Percentiles rank a stretch among this genome's conserved stretches.
phyloP scores from a whole-genome alignment of 2,797 vertebrate species.

The Pseudochromis fuscus region DNA sequence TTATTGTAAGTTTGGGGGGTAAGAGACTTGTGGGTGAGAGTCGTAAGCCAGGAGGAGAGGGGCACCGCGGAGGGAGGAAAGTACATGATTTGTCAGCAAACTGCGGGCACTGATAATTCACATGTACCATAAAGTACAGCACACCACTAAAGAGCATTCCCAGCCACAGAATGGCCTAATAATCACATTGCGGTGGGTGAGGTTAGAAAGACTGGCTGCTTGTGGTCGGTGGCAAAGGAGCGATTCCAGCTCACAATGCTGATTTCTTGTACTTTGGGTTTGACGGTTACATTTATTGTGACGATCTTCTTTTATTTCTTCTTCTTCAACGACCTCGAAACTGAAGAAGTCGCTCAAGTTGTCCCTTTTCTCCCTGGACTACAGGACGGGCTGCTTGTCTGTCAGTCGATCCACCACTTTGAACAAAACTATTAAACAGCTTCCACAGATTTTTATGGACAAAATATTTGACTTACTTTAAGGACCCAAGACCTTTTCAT shows the following conservation, averaged over 20 bases:
- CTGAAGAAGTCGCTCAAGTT: not conserved
- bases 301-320: conserved; percentile 16
- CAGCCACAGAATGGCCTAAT: conserved; percentile 26
- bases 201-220: conserved; percentile 33
- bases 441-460: not conserved
- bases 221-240: conserved; percentile 49
- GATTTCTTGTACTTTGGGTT: conserved; percentile 45
- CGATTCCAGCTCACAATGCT: conserved; percentile 34
- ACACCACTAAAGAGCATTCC: conserved; percentile 52
- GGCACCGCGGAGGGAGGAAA: conserved; percentile 52
- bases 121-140: conserved; percentile 55
- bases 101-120: conserved; percentile 41
- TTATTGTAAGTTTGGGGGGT: conserved; percentile 65
- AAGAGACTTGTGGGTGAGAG: conserved; percentile 48
- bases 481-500: too few relatives aligned
- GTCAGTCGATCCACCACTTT: not conserved
- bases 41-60: conserved; percentile 40
- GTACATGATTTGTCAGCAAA: conserved; percentile 77
- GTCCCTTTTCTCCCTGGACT: not conserved
- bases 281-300: conserved; percentile 40
- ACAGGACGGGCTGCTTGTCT: not conserved
- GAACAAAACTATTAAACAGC: not conserved
- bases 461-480: not conserved
- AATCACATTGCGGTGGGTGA: conserved; percentile 52
- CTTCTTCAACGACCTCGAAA: not conserved